These are phyloP conservation scores for Lophius americanus DNA, from an alignment of 2,797 vertebrate species.

Conservation along the genomic window DNA sequence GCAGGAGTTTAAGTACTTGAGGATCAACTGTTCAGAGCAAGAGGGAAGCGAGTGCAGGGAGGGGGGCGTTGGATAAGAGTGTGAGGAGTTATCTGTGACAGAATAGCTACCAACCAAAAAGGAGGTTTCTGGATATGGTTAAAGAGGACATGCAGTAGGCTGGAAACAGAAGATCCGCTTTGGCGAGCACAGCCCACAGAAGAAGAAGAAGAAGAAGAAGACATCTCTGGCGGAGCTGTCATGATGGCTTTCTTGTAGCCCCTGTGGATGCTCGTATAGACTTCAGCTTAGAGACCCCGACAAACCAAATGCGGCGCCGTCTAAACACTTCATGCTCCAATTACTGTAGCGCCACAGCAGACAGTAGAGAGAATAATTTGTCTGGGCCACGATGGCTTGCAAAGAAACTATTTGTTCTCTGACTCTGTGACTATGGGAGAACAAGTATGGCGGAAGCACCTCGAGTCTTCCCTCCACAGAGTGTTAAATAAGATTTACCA, in stretches of 20 bases:
- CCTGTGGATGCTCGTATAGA: neutral
- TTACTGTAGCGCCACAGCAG: conserved; percentile 5
- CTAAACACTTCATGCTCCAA: conserved; percentile 30
- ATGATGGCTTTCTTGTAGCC: neutral
- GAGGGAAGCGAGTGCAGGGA: no score
- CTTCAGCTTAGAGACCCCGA: conserved; percentile 11
- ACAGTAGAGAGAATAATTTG: conserved; percentile 22
- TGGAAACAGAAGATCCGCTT: no score
- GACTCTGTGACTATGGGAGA: conserved; percentile 36
- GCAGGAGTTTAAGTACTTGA: no score
- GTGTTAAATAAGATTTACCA: conserved; percentile 79
- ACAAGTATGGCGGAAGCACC: conserved; percentile 38
- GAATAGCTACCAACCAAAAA: no score
- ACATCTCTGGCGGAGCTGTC: conserved; percentile 5
- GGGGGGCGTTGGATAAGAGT: no score
- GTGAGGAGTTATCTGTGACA: no score
- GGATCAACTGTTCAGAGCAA: no score
- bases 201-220: no score
- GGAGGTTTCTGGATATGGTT: no score
- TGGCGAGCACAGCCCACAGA: no score
- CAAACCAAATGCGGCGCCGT: conserved; percentile 18
- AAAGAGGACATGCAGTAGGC: no score
- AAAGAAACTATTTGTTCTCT: conserved; percentile 25
- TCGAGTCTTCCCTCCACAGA: conserved; percentile 42
- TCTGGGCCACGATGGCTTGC: conserved; percentile 14